Percentiles rank a stretch among this genome's conserved stretches.
Conservation (phyloP, 2,888 invertebrate genomes). For the Portevinia maculata region DNA sequence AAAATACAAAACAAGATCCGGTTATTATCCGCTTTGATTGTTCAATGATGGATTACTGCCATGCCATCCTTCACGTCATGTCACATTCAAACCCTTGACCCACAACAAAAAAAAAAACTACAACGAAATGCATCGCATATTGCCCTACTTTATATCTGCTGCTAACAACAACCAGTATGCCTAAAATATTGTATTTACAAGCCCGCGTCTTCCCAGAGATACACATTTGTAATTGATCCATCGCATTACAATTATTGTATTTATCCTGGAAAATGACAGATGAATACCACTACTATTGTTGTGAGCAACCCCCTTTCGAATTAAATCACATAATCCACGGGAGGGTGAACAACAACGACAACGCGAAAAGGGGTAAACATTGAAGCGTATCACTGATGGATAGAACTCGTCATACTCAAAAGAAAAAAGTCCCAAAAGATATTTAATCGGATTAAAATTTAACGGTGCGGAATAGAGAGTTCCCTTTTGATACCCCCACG, state of each 20-base stretch:
- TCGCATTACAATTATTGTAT: slow-evolving; percentile 69
- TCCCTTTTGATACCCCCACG: slow-evolving; percentile 30
- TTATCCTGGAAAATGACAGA: slow-evolving; percentile 66
- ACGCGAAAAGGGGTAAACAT: slow-evolving; percentile 52
- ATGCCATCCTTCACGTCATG: neutral
- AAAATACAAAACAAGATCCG: too few species aligned
- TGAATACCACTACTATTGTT: slow-evolving; percentile 57
- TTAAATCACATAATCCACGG: slow-evolving; percentile 51
- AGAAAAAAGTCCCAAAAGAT: slow-evolving; percentile 44
- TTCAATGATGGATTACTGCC: neutral
- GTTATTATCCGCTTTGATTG: too few species aligned
- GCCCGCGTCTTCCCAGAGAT: slow-evolving; percentile 20
- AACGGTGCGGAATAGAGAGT: slow-evolving; percentile 60
- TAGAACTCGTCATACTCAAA: slow-evolving; percentile 45
- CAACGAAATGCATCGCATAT: neutral
- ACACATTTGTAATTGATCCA: slow-evolving; percentile 69
- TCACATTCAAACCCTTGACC: neutral
- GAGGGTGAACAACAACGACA: slow-evolving; percentile 21
- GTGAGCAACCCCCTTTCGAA: slow-evolving; percentile 38
- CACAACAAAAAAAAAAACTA: too few species aligned
- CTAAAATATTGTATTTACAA: neutral
- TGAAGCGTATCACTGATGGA: slow-evolving; percentile 59
- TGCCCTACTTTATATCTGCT: neutral
- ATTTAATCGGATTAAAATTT: slow-evolving; percentile 73
- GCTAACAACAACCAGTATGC: slow-evolving; percentile 7